Percentiles rank a stretch among this genome's conserved stretches.
phyloP scores from a whole-genome alignment of 2,888 invertebrate genomes.

The Chironomus riparius region DNA sequence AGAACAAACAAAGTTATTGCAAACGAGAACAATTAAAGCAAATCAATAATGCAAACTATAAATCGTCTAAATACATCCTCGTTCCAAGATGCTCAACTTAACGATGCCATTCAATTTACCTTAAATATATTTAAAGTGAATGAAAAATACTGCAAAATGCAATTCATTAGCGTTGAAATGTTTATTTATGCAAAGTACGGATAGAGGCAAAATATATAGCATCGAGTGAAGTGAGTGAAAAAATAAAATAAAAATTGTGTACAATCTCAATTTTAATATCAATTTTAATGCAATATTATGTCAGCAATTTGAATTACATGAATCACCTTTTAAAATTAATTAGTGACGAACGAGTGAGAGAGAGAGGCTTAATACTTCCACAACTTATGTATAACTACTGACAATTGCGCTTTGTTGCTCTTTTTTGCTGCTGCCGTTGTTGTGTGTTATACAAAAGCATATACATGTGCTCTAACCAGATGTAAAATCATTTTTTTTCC shows the following conservation, averaged over 20 bases:
- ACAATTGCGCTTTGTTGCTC: background rate
- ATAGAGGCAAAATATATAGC: background rate
- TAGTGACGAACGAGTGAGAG: background rate
- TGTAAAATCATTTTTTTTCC: too few relatives aligned
- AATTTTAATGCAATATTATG: constrained; percentile 18
- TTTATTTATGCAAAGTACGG: constrained; percentile 13
- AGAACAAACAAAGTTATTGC: too few relatives aligned
- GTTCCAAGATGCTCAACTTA: background rate
- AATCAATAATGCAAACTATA: too few relatives aligned
- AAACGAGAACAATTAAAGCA: too few relatives aligned
- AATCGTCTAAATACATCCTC: background rate
- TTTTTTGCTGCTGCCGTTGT: background rate
- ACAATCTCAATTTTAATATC: constrained; percentile 4
- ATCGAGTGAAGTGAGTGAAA: background rate
- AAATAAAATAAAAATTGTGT: background rate
- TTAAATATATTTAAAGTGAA: too few relatives aligned
- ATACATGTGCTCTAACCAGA: too few relatives aligned
- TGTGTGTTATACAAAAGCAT: background rate
- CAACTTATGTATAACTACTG: background rate
- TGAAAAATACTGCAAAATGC: constrained; percentile 6
- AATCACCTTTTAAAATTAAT: constrained; percentile 27
- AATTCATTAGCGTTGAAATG: constrained; percentile 28
- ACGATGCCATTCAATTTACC: too few relatives aligned
- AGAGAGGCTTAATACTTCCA: background rate
- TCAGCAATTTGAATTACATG: constrained; percentile 27